A percentile compares a stretch with the other conserved stretches of the same genome.
phyloP scores from a whole-genome alignment of 1,140 invertebrate species.

The Centruroides vittatus region DNA sequence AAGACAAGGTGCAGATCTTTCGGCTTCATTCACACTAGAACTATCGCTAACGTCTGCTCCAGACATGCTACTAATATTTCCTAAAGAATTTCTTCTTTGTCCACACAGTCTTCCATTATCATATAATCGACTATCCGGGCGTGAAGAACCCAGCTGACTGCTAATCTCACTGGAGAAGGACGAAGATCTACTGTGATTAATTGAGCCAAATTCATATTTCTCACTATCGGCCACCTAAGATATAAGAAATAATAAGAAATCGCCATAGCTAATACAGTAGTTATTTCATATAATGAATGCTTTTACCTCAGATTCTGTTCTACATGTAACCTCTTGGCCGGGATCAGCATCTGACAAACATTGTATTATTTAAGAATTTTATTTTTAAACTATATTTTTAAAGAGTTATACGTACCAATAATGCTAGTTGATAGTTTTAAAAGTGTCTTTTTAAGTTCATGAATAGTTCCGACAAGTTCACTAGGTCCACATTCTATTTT shows the following conservation, averaged over 20 bases:
- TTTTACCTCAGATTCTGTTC: conserved; percentile 10
- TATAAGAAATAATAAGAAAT: background rate
- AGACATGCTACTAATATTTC: conserved; percentile 11
- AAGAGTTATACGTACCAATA: too few relatives aligned
- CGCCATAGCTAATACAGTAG: too few relatives aligned
- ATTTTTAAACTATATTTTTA: too few relatives aligned
- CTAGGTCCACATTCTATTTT: conserved; percentile 11
- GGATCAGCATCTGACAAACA: background rate
- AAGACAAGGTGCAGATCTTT: background rate
- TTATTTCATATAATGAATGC: background rate
- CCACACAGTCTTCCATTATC: background rate
- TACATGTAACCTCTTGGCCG: conserved; percentile 6
- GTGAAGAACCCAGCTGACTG: conserved; percentile 8
- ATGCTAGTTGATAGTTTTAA: background rate
- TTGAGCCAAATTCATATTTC: conserved; percentile 9
- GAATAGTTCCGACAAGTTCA: conserved; percentile 11
- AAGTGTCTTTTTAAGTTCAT: conserved; percentile 10
- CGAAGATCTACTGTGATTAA: conserved; percentile 6
- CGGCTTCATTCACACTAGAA: conserved; percentile 10
- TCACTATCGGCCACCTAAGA: conserved; percentile 12
- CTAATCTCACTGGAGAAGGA: conserved; percentile 7
- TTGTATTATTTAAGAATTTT: too few relatives aligned
- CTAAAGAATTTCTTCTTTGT: conserved; percentile 4
- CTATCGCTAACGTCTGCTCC: conserved; percentile 9
- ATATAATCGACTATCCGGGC: conserved; percentile 7